Conservation (phyloP, 2,113 vertebrate genomes). For the Sceloporus tristichus region DNA sequence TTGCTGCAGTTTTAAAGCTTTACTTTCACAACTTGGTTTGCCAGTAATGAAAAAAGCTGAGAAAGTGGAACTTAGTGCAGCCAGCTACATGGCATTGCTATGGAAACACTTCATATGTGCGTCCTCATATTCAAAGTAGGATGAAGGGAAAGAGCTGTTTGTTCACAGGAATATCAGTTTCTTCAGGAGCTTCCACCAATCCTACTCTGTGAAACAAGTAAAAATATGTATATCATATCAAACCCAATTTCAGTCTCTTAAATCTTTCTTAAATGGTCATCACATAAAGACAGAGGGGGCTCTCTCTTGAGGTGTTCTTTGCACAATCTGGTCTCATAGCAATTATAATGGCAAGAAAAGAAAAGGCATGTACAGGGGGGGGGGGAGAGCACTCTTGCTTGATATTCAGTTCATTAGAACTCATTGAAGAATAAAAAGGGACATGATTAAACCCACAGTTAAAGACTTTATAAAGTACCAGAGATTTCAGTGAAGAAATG, state of each 20-base stretch:
- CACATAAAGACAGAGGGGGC: slow-evolving; percentile 13
- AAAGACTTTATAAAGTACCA: no score
- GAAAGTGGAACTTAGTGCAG: slow-evolving; percentile 56
- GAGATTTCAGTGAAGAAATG: no score
- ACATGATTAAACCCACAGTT: no score
- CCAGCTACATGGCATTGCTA: slow-evolving; percentile 62
- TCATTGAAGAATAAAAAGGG: no score
- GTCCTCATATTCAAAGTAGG: slow-evolving; percentile 21
- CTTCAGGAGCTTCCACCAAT: slow-evolving; percentile 38
- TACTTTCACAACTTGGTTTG: slow-evolving; percentile 42
- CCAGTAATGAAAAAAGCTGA: slow-evolving; percentile 32
- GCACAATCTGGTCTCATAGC: slow-evolving; percentile 32
- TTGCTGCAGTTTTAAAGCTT: slow-evolving; percentile 36
- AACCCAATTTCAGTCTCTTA: slow-evolving; percentile 36
- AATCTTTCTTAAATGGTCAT: slow-evolving; percentile 46
- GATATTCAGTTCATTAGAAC: no score
- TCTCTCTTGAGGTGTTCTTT: slow-evolving; percentile 40
- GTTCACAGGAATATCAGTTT: no score
- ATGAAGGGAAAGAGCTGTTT: slow-evolving; percentile 39
- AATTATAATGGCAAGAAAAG: slow-evolving; percentile 24
- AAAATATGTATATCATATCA: slow-evolving; percentile 39
- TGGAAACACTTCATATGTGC: slow-evolving; percentile 54
- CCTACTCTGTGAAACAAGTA: slow-evolving; percentile 35
- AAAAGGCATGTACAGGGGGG: background rate
- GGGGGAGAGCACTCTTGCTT: no score